These are phyloP conservation scores for Anastatus disparis DNA, from an alignment of 1,140 invertebrate species.

Conservation along the genomic window DNA sequence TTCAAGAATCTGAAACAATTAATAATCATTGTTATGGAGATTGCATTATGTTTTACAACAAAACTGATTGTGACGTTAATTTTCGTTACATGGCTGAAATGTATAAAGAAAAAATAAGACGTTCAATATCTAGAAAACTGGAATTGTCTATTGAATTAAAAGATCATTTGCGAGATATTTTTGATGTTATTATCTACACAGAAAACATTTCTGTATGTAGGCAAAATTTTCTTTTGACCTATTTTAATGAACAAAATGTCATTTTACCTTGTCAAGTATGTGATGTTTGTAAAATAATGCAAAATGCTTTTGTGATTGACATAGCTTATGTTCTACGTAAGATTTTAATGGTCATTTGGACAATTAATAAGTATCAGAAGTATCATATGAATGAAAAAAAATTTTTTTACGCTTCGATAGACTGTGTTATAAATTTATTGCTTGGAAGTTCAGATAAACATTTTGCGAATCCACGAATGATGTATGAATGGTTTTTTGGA, in stretches of 20 bases:
- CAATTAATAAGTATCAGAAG: constrained; percentile 3
- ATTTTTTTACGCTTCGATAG: background rate
- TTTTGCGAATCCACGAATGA: background rate
- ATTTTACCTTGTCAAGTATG: background rate
- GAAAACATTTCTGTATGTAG: constrained; percentile 8
- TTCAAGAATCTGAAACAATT: background rate
- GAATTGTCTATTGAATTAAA: background rate
- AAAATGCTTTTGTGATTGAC: background rate
- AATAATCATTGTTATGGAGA: background rate
- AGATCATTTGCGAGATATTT: background rate
- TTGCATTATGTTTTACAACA: background rate
- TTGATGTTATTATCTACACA: background rate
- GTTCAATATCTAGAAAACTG: background rate
- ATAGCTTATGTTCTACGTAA: background rate
- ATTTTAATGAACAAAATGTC: constrained; percentile 5
- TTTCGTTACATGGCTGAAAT: background rate
- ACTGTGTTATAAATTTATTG: background rate
- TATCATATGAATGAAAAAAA: background rate
- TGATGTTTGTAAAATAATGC: background rate
- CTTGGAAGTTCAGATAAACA: background rate
- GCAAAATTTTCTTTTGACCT: background rate
- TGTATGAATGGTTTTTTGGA: constrained; percentile 9
- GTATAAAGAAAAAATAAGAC: background rate
- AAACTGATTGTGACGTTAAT: background rate
- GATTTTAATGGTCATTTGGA: constrained; percentile 10